phyloP scores from a whole-genome alignment of 2,888 invertebrate species.

The Eupithecia tripunctaria region DNA sequence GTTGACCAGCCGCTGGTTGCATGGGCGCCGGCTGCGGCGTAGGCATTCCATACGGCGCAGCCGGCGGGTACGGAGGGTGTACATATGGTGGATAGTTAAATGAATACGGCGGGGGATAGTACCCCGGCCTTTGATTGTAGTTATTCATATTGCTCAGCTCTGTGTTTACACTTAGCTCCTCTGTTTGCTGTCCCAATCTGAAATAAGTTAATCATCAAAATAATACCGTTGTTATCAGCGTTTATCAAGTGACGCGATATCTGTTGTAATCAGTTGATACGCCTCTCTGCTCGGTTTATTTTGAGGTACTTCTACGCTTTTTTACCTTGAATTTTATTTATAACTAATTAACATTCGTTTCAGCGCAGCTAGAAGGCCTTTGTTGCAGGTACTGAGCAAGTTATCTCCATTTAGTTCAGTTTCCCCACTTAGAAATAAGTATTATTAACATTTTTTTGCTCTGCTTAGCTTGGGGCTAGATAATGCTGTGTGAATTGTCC shows the following conservation, averaged over 20 bases:
- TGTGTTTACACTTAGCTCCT: conserved; percentile 65
- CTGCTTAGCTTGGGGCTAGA: no score
- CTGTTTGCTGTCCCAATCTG: conserved; percentile 77
- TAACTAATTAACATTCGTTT: neutral
- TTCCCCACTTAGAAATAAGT: neutral
- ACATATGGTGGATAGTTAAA: conserved; percentile 67
- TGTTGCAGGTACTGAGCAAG: neutral
- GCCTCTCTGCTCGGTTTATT: conserved; percentile 1
- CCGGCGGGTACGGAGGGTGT: conserved; percentile 66
- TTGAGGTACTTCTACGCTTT: neutral
- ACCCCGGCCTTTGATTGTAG: conserved; percentile 71
- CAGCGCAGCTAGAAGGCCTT: neutral
- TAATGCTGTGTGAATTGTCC: no score
- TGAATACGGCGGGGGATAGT: conserved; percentile 62
- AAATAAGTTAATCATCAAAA: conserved; percentile 39
- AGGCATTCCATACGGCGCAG: conserved; percentile 71
- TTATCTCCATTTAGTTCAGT: no score
- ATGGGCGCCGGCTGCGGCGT: conserved; percentile 49
- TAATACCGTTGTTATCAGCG: conserved; percentile 25
- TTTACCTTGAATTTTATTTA: neutral
- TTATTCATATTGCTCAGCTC: conserved; percentile 72
- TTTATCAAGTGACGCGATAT: conserved; percentile 38
- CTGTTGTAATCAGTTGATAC: conserved; percentile 28
- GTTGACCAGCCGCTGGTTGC: conserved; percentile 15
- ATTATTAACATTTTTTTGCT: no score